Conservation (phyloP, 2,113 vertebrate genomes). For the Globicephala melas region DNA sequence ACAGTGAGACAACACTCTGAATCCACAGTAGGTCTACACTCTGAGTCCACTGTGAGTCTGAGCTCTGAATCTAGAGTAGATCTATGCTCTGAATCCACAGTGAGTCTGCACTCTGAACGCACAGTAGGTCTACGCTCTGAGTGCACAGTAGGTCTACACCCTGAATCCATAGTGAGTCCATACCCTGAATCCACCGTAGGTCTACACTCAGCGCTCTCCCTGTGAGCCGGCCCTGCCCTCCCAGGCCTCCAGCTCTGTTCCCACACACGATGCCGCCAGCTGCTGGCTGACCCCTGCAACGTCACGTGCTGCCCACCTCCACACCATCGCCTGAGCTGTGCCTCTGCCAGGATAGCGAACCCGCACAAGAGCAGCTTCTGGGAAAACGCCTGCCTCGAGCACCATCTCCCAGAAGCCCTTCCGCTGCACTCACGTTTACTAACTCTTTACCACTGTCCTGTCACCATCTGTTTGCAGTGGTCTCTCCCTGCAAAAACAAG, state of each 20-base stretch:
- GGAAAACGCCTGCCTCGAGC: neutral
- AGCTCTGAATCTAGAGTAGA: neutral
- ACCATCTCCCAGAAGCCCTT: neutral
- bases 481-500: neutral
- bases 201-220: fast-evolving
- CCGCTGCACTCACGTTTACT: too few relatives aligned
- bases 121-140: neutral
- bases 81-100: neutral
- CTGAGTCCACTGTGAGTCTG: neutral
- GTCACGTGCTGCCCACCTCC: neutral
- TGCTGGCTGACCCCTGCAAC: neutral
- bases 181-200: fast-evolving
- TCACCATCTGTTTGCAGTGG: neutral
- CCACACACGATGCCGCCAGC: neutral
- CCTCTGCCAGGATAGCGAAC: neutral
- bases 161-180: neutral
- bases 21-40: neutral
- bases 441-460: neutral
- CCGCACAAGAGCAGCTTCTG: neutral
- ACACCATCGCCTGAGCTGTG: fast-evolving
- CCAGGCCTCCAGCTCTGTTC: too few relatives aligned
- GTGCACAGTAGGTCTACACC: neutral
- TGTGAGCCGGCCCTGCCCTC: neutral
- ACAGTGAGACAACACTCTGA: neutral
- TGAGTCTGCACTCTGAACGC: neutral